phyloP scores from a whole-genome alignment of 2,888 invertebrate genomes.

The Anoncus sp. region DNA sequence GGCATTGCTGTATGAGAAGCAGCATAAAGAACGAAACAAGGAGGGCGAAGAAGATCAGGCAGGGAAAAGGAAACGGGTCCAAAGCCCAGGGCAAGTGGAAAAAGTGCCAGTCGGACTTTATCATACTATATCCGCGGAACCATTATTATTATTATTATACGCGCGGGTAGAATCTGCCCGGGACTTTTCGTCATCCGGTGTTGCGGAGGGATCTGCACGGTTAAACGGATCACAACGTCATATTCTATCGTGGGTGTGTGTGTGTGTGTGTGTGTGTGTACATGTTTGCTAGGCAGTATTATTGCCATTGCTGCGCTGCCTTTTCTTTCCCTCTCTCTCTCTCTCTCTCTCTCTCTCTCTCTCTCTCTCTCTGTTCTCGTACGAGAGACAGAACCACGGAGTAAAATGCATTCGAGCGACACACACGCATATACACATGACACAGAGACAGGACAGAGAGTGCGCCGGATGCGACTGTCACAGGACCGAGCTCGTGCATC shows the following conservation, averaged over 20 bases:
- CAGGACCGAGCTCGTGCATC: slow-evolving; percentile 74
- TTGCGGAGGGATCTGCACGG: slow-evolving; percentile 50
- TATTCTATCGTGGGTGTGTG: neutral
- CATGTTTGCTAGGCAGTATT: neutral
- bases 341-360: neutral
- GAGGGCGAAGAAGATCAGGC: slow-evolving; percentile 4
- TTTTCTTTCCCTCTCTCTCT: too few species aligned
- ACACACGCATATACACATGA: neutral
- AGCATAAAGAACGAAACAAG: slow-evolving; percentile 25
- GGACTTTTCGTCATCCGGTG: slow-evolving; percentile 42
- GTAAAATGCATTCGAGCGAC: slow-evolving; percentile 41
- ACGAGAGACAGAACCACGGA: slow-evolving; percentile 11
- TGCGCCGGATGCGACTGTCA: slow-evolving; percentile 76
- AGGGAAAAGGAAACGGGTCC: neutral
- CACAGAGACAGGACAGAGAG: slow-evolving; percentile 18
- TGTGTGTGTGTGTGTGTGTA: neutral
- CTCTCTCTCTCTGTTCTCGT: slow-evolving; percentile 17
- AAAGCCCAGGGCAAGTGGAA: slow-evolving; percentile 25
- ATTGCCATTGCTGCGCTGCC: slow-evolving; percentile 6
- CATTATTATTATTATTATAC: slow-evolving; percentile 32
- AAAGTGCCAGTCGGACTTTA: slow-evolving; percentile 41
- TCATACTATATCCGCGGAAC: neutral
- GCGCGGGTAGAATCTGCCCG: slow-evolving; percentile 34
- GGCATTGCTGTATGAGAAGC: slow-evolving; percentile 7
- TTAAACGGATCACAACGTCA: slow-evolving; percentile 68